These are phyloP conservation scores for Nyctereutes procyonoides DNA, from an alignment of 2,113 vertebrate species.

Conservation along the genomic window DNA sequence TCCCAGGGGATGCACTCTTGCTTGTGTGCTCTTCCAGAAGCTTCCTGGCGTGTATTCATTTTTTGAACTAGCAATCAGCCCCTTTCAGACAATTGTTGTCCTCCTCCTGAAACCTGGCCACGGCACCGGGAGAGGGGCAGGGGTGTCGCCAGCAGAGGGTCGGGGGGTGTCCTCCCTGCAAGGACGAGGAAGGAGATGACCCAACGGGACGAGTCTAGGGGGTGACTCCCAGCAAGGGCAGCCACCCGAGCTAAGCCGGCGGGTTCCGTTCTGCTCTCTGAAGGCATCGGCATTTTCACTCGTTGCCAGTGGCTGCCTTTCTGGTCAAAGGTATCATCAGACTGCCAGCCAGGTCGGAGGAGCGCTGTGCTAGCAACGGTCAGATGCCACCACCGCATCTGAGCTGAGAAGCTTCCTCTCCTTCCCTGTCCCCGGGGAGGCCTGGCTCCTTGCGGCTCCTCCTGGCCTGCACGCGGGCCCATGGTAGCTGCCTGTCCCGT, in stretches of 20 bases:
- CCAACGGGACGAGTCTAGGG: fast-evolving
- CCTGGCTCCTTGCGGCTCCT: background rate
- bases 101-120: fast-evolving
- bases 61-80: background rate
- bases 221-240: too few relatives aligned
- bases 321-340: background rate
- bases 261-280: fast-evolving
- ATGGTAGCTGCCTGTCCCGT: background rate
- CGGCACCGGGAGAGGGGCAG: background rate
- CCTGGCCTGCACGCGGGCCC: fast-evolving
- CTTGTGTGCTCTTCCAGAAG: background rate
- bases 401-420: background rate
- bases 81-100: background rate
- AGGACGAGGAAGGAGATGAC: background rate
- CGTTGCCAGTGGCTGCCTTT: background rate
- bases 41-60: background rate
- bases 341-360: background rate
- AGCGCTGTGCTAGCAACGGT: fast-evolving
- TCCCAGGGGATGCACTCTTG: background rate
- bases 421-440: background rate
- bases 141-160: too few relatives aligned
- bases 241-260: fast-evolving
- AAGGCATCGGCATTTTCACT: fast-evolving
- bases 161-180: fast-evolving
- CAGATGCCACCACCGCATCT: background rate